Evolutionary conservation across 2,797 vertebrate genomes (phyloP).

Genomic region (Tolypeutes matacus): DNA sequence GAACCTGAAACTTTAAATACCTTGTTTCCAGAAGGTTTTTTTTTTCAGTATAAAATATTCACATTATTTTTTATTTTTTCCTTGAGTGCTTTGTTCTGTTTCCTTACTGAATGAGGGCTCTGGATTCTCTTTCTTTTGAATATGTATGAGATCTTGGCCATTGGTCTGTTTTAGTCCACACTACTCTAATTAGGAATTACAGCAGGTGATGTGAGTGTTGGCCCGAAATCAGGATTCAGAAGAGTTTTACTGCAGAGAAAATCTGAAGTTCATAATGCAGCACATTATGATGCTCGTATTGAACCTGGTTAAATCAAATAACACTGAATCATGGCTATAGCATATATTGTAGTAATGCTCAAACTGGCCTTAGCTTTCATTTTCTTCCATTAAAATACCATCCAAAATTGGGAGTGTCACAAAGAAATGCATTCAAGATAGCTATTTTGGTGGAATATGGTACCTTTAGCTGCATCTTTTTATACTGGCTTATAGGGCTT

Average conservation of each 20-base stretch:
- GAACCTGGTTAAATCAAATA: slow-evolving; percentile 63
- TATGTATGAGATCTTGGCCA: slow-evolving; percentile 17
- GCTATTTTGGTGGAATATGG: slow-evolving; percentile 70
- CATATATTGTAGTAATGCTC: not conserved
- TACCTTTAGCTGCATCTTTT: slow-evolving; percentile 61
- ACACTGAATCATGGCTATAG: not conserved
- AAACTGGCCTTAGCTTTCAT: slow-evolving; percentile 54
- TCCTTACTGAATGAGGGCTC: not conserved
- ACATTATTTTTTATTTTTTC: too few species aligned
- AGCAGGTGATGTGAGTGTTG: slow-evolving; percentile 35
- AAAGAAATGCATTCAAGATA: slow-evolving; percentile 58
- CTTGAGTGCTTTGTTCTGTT: not conserved
- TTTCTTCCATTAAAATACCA: slow-evolving; percentile 64
- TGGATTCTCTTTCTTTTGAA: slow-evolving; percentile 5
- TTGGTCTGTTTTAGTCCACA: not conserved
- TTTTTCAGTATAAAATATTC: not conserved
- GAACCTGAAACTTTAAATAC: slow-evolving; percentile 33
- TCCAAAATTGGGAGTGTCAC: slow-evolving; percentile 39
- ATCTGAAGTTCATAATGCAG: slow-evolving; percentile 2
- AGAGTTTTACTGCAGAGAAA: slow-evolving; percentile 55
- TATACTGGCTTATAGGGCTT: not conserved
- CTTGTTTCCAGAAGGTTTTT: not conserved
- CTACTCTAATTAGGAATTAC: slow-evolving; percentile 49
- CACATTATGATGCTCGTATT: not conserved
- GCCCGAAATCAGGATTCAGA: slow-evolving; percentile 29